Evolutionary conservation across 2,797 vertebrate species (phyloP).

Genomic region (Sphenopsis melanotis): DNA sequence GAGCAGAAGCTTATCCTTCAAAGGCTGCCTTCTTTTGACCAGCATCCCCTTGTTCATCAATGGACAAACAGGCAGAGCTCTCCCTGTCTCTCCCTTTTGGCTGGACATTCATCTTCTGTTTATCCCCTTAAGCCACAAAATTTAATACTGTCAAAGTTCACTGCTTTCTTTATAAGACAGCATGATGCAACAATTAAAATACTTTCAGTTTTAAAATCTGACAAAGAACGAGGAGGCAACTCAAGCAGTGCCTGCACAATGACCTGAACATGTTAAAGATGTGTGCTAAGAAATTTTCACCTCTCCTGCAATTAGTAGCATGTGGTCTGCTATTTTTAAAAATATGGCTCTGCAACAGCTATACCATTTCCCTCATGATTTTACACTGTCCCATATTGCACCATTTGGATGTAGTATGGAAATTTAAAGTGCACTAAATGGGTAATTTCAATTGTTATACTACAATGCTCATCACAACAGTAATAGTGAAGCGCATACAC

Average conservation of each 20-base stretch:
- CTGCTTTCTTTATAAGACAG: not conserved
- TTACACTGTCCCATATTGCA: not conserved
- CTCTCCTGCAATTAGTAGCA: not conserved
- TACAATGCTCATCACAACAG: accelerated
- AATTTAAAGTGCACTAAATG: not conserved
- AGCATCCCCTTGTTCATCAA: not conserved
- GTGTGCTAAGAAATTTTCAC: not conserved
- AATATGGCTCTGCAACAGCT: not conserved
- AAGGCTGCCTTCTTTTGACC: not conserved
- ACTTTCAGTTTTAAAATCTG: not conserved
- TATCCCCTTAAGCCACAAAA: not conserved
- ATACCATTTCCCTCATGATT: not conserved
- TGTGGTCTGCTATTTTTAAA: not conserved
- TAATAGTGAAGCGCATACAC: not conserved
- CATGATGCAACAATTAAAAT: not conserved
- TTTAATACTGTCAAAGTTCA: not conserved
- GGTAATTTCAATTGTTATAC: not conserved
- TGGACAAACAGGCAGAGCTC: not conserved
- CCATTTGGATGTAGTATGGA: not conserved
- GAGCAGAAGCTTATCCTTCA: not conserved
- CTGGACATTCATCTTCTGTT: not conserved
- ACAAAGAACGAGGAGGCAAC: not conserved
- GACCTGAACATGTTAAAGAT: not conserved
- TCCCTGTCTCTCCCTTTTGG: not conserved
- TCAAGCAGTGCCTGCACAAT: not conserved